Conservation (phyloP, 1,140 invertebrate species). For the Aporrectodea caliginosa region DNA sequence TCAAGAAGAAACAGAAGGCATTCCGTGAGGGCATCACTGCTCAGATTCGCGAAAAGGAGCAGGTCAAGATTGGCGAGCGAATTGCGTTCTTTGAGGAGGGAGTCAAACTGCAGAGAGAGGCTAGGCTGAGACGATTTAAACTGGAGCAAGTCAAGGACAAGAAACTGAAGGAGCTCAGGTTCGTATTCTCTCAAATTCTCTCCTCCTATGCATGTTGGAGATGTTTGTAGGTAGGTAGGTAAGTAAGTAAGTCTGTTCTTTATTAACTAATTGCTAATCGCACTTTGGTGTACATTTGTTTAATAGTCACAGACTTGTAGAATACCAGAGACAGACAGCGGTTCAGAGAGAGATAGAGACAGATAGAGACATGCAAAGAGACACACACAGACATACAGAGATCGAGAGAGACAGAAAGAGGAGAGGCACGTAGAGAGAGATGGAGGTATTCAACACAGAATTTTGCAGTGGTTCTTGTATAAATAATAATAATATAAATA, state of each 20-base stretch:
- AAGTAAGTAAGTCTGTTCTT: no score
- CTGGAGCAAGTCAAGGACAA: constrained; percentile 53
- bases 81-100: constrained; percentile 56
- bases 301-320: no score
- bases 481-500: no score
- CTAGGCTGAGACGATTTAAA: constrained; percentile 43
- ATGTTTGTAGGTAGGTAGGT: no score
- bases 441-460: no score
- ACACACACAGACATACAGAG: background rate
- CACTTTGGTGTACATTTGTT: no score
- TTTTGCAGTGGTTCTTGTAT: no score
- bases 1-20: constrained; percentile 37
- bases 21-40: constrained; percentile 48
- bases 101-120: constrained; percentile 52
- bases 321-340: background rate
- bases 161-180: constrained; percentile 54
- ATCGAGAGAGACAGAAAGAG: background rate
- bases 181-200: no score
- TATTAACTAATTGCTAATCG: no score
- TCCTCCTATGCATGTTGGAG: no score
- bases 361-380: background rate
- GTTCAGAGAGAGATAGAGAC: background rate
- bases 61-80: constrained; percentile 44
- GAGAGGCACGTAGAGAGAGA: background rate
- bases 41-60: constrained; percentile 54